Percentiles rank a stretch among this genome's conserved stretches.
Evolutionary conservation across 2,888 invertebrate species (phyloP).

Genomic region (Penaeus monodon): DNA sequence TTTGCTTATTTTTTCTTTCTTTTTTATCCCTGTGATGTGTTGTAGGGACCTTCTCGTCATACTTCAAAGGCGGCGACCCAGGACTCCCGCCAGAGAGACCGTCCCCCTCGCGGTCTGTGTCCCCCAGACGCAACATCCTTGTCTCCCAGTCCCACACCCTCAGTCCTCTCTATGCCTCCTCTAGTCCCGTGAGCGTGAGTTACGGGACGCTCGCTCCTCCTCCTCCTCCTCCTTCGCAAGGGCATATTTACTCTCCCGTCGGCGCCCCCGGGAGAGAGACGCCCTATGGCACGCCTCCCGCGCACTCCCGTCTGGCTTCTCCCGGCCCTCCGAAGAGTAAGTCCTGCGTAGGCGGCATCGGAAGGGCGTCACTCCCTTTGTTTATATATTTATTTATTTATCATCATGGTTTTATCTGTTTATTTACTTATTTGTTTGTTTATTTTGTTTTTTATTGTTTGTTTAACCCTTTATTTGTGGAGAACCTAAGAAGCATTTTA

Average conservation of each 20-base stretch:
- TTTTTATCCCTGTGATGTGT: not conserved
- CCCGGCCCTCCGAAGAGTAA: constrained; percentile 52
- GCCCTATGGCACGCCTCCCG: constrained; percentile 28
- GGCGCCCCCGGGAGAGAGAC: constrained; percentile 29
- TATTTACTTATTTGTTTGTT: too few species aligned
- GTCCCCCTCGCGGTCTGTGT: constrained; percentile 69
- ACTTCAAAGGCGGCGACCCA: constrained; percentile 61
- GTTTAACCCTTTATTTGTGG: not conserved
- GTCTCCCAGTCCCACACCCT: constrained; percentile 66
- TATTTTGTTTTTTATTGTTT: not conserved
- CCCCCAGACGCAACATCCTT: constrained; percentile 66
- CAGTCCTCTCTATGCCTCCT: constrained; percentile 53
- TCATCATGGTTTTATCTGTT: too few species aligned
- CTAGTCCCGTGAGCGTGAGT: constrained; percentile 28
- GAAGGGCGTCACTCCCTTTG: too few species aligned
- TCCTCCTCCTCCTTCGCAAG: not conserved
- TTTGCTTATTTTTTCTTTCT: not conserved
- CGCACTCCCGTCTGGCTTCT: constrained; percentile 28
- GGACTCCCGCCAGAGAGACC: constrained; percentile 73
- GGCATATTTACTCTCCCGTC: constrained; percentile 26
- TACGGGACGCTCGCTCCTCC: constrained; percentile 35
- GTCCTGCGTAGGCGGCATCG: not conserved
- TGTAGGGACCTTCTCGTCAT: constrained; percentile 59
- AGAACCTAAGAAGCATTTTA: not conserved
- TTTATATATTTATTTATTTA: too few species aligned